A percentile compares a stretch with the other conserved stretches of the same genome.
Evolutionary conservation across 2,797 vertebrate species (phyloP).

Genomic region (Catostomus latipinnis): DNA sequence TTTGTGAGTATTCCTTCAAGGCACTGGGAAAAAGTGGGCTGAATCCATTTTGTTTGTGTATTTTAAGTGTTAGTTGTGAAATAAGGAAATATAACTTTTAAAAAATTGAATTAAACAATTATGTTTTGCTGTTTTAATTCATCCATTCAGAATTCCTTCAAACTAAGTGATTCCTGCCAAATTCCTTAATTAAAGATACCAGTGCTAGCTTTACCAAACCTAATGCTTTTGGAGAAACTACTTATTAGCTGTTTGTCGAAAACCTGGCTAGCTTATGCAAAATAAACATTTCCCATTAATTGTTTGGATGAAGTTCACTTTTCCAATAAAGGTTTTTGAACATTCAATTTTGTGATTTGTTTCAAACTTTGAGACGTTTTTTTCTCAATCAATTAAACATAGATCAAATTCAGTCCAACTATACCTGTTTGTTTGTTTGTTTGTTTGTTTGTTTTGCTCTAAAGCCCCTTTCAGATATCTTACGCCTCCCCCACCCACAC

Average conservation of each 20-base stretch:
- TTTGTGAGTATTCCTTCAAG: slow-evolving; percentile 86
- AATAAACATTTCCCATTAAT: slow-evolving; percentile 46
- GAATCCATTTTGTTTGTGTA: slow-evolving; percentile 20
- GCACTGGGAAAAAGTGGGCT: slow-evolving; percentile 84
- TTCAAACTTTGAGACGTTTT: slow-evolving; percentile 34
- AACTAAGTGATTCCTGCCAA: slow-evolving; percentile 48
- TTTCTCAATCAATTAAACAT: slow-evolving; percentile 68
- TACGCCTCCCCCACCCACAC: slow-evolving; percentile 95
- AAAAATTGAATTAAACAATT: slow-evolving; percentile 5
- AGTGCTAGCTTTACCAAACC: slow-evolving; percentile 36
- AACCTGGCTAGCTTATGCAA: slow-evolving; percentile 58
- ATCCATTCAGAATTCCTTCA: slow-evolving; percentile 54
- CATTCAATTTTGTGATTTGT: slow-evolving; percentile 66
- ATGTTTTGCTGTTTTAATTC: not conserved
- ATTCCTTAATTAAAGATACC: slow-evolving; percentile 47
- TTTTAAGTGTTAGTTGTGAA: slow-evolving; percentile 18
- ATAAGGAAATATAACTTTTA: not conserved
- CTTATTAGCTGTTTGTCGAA: slow-evolving; percentile 50
- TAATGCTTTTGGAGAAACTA: slow-evolving; percentile 34
- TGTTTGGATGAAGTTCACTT: slow-evolving; percentile 54
- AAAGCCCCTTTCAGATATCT: slow-evolving; percentile 62
- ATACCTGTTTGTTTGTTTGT: slow-evolving; percentile 55
- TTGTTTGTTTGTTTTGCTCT: slow-evolving; percentile 45
- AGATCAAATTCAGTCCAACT: slow-evolving; percentile 83
- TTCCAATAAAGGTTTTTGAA: slow-evolving; percentile 60